Evolutionary conservation across 2,113 vertebrate genomes (phyloP).

Genomic region (Brienomyrus longianalis): DNA sequence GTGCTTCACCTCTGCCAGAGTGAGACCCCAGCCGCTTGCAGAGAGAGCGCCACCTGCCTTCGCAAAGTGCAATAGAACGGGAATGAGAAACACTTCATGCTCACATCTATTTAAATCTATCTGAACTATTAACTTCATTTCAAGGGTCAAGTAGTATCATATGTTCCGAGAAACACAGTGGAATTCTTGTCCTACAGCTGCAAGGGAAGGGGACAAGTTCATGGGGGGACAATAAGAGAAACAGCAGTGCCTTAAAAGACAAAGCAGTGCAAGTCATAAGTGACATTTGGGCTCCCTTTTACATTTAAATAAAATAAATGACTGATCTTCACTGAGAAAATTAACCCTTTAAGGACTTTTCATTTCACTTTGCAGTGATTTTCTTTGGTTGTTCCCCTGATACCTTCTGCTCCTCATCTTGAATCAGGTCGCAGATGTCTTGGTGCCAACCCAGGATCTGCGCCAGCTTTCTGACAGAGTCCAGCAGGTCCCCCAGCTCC

Average conservation of each 20-base stretch:
- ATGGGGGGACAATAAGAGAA: neutral
- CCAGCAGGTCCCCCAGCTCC: slow-evolving; percentile 59
- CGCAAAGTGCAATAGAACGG: neutral
- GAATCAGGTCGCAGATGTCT: slow-evolving; percentile 61
- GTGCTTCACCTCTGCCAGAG: neutral
- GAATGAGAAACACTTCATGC: neutral
- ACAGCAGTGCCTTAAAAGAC: neutral
- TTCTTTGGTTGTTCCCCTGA: neutral
- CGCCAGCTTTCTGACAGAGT: slow-evolving; percentile 51
- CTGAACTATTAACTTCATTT: neutral
- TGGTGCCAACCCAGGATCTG: slow-evolving; percentile 54
- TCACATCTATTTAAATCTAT: neutral
- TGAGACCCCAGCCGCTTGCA: neutral
- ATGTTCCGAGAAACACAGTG: neutral
- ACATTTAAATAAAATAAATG: neutral
- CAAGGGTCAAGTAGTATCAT: neutral
- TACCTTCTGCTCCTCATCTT: slow-evolving; percentile 44
- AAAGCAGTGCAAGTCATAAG: neutral
- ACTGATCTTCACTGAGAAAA: neutral
- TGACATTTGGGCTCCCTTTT: neutral
- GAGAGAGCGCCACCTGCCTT: neutral
- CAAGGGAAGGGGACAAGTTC: neutral
- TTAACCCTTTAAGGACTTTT: neutral
- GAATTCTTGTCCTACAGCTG: neutral
- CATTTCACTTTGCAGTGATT: neutral